Conservation (phyloP, 2,113 vertebrate species). For the Neomonachus schauinslandi region DNA sequence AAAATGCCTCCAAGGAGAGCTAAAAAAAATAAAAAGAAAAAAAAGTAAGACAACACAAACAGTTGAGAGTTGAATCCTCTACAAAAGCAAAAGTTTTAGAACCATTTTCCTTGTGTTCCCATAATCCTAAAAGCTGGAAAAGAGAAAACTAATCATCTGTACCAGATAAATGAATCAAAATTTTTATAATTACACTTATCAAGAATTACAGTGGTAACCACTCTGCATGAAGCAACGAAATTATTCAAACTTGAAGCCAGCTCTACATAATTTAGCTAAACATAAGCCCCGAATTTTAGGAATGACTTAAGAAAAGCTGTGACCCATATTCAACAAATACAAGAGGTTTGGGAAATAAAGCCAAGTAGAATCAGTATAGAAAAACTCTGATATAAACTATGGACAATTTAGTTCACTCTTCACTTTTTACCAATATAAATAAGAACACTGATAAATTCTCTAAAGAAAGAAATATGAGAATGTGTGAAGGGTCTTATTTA, state of each 20-base stretch:
- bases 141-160: slow-evolving; percentile 2
- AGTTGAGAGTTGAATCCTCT: background rate
- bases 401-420: background rate
- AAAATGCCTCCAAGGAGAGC: slow-evolving; percentile 83
- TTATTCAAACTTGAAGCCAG: background rate
- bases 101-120: background rate
- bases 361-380: background rate
- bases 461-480: background rate
- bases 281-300: background rate
- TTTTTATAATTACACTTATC: background rate
- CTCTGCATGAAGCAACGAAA: slow-evolving; percentile 14
- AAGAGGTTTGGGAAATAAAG: background rate
- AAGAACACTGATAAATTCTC: background rate
- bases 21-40: slow-evolving; percentile 65
- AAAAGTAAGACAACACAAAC: slow-evolving; percentile 14
- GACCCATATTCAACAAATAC: slow-evolving; percentile 4
- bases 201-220: background rate
- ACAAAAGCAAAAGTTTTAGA: slow-evolving; percentile 11
- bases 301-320: background rate
- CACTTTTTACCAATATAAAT: background rate
- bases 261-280: background rate
- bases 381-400: background rate
- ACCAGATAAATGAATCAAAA: background rate
- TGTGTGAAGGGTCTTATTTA: background rate
- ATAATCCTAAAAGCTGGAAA: background rate